These are phyloP conservation scores for Pachyramphus minor DNA, from an alignment of 2,113 vertebrate genomes.

Conservation along the genomic window DNA sequence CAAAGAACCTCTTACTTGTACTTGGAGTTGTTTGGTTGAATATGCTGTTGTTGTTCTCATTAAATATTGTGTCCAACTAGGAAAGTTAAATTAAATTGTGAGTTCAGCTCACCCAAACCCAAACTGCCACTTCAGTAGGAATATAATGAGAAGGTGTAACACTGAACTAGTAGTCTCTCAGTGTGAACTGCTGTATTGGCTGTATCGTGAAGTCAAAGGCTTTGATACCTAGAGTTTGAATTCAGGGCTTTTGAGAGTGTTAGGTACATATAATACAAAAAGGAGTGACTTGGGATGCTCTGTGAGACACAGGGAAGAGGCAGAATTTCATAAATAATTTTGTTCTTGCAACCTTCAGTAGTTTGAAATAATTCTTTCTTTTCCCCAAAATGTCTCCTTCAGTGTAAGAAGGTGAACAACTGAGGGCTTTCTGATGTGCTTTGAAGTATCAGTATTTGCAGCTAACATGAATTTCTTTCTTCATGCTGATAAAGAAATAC, in stretches of 20 bases:
- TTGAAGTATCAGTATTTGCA: neutral
- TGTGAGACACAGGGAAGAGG: neutral
- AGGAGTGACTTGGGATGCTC: neutral
- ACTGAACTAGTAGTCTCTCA: neutral
- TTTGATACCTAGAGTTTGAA: neutral
- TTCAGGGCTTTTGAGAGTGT: neutral
- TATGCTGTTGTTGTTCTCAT: neutral
- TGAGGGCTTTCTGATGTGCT: neutral
- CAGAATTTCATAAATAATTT: neutral
- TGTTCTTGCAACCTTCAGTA: neutral
- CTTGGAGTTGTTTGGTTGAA: neutral
- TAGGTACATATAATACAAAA: neutral
- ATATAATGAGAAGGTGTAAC: neutral
- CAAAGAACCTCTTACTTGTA: neutral
- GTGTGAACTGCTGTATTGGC: neutral
- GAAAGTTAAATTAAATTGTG: neutral
- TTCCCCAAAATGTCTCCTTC: neutral
- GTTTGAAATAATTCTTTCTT: neutral
- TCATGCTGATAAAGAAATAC: neutral
- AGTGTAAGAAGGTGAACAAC: neutral
- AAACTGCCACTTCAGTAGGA: neutral
- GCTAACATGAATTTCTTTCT: neutral
- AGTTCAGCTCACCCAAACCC: neutral
- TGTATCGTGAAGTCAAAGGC: neutral
- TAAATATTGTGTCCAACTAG: neutral